Evolutionary conservation across 2,113 vertebrate species (phyloP).

Genomic region (Lanius collurio): DNA sequence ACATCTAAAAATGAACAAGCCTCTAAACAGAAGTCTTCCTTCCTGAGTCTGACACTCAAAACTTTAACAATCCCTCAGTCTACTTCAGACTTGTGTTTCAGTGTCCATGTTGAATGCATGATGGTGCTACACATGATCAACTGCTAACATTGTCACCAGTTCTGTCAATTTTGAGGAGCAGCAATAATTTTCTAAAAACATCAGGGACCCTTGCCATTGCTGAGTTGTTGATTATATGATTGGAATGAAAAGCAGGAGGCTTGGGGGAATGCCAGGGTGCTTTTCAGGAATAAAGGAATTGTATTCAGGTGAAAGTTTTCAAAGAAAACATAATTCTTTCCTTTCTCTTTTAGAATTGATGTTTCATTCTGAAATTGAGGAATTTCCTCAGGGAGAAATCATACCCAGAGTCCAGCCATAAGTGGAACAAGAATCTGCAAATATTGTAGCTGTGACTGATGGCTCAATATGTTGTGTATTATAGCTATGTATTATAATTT

Average conservation of each 20-base stretch:
- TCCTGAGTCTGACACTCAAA: not conserved
- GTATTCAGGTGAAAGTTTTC: not conserved
- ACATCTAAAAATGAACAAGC: accelerated
- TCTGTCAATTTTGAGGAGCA: not conserved
- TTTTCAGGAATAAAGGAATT: not conserved
- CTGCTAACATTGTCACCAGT: not conserved
- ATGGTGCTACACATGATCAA: not conserved
- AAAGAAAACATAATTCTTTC: not conserved
- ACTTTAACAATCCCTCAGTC: not conserved
- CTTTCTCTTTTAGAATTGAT: constrained; percentile 76
- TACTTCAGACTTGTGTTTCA: not conserved
- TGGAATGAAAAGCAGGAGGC: not conserved
- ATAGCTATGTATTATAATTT: constrained; percentile 32
- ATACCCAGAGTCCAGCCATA: constrained; percentile 75
- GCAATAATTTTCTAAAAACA: not conserved
- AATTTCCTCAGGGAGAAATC: constrained; percentile 74
- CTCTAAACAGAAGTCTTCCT: not conserved
- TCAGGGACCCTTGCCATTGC: not conserved
- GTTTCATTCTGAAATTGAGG: constrained; percentile 82
- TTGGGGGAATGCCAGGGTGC: not conserved
- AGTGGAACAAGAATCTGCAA: not conserved
- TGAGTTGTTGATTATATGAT: not conserved
- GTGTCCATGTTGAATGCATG: not conserved
- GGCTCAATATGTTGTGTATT: not conserved
- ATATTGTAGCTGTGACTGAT: not conserved